Percentiles rank a stretch among this genome's conserved stretches.
Evolutionary conservation across 1,140 invertebrate genomes (phyloP).

Genomic region (Drosophila pseudoobscura): DNA sequence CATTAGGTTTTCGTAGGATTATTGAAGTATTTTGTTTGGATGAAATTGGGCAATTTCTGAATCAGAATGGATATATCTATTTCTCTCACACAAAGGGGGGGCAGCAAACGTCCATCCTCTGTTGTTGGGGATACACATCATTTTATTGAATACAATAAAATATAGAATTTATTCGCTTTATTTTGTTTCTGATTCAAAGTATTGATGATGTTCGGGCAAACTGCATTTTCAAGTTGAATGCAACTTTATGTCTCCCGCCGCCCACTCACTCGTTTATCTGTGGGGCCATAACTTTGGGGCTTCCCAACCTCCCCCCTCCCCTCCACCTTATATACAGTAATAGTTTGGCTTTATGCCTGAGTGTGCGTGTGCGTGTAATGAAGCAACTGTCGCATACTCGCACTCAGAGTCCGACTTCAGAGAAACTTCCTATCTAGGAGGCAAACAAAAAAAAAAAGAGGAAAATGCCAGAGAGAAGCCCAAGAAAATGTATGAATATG

Average conservation of each 20-base stretch:
- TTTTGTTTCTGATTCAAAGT: too few species aligned
- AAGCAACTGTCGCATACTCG: conserved; percentile 61
- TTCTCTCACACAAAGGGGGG: too few species aligned
- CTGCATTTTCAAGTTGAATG: conserved; percentile 32
- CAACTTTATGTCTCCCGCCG: background rate
- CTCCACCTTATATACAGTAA: background rate
- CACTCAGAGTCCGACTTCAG: conserved; percentile 31
- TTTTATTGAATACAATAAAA: too few species aligned
- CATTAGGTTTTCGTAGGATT: too few species aligned
- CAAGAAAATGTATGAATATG: conserved; percentile 73
- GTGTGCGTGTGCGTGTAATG: conserved; percentile 24
- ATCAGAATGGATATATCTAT: too few species aligned
- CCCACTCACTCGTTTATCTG: conserved; percentile 17
- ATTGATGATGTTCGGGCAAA: too few species aligned
- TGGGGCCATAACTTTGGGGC: conserved; percentile 26
- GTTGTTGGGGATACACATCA: too few species aligned
- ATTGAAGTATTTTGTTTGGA: too few species aligned
- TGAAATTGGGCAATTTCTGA: too few species aligned
- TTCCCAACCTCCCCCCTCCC: background rate
- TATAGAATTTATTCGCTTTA: too few species aligned
- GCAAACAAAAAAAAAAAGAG: conserved; percentile 8
- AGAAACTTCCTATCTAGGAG: conserved; percentile 29
- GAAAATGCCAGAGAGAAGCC: conserved; percentile 1
- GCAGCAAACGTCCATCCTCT: too few species aligned
- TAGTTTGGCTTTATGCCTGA: conserved; percentile 29